Base-by-base conservation (phyloP, 2,797 vertebrate genomes). In the Triplophysa bombifrons region DNA sequence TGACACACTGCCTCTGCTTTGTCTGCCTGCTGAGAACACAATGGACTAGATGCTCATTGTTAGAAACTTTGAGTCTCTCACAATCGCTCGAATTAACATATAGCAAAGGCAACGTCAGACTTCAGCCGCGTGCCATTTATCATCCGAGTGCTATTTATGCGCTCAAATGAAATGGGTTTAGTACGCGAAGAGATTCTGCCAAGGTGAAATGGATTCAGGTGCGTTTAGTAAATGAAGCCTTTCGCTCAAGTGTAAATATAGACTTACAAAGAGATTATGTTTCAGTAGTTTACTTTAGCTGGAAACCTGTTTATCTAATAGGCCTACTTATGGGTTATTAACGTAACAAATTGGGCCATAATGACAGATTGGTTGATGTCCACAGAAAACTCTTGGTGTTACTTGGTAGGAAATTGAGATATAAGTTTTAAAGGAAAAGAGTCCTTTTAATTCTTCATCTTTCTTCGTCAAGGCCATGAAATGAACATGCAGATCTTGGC, bases 261-360 rank as follows among this genome's bases (percentile, higher is more conserved):
- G 74, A 72, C 73, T 41, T 61, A 78, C 46, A 72, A 58, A 83
- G 44, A 84, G 76, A 67, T 76, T 66, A 25, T n/a, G 51, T 44
- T 84, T 85, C 65, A 81, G 61, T 79, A 53, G 75, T 82, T 80
- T 61, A 16, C 46, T 14, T 87, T 76, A 74, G 25, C 84, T 80
- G 81, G 64, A 83, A 80, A 85, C 83, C 22, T 84, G 79, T 87
- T 90, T 72, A 70, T 73, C 75, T 87, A 80, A 67, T 86, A 38
- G 34, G 34, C 34, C 34, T 38, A 86, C 73, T 82, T 85, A 88
- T 76, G 78, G 79, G 27, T 83, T 77, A 86, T 87, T 87, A 82
- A 63, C 74, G 46, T 89, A 88, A 91, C 87, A 78, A 85, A 81
- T 74, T 79, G 85, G 77, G 66, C 81, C 78, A 64, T 63, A 20